phyloP scores from a whole-genome alignment of 2,797 vertebrate genomes.

The Tiaroga cobitis region DNA sequence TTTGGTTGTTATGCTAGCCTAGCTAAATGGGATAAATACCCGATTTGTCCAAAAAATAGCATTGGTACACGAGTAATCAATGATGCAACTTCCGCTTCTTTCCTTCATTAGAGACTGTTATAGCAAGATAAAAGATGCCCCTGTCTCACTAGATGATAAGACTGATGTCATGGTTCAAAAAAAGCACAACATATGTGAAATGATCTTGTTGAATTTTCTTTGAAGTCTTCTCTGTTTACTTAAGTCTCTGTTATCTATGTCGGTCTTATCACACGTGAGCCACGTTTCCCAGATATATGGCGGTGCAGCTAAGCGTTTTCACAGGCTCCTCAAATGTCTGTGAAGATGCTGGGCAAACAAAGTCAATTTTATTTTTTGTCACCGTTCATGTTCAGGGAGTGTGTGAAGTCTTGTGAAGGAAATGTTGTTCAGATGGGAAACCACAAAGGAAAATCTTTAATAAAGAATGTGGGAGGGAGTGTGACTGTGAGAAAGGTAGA shows the following conservation, averaged over 20 bases:
- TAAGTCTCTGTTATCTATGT: constrained; percentile 6
- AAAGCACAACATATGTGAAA: constrained; percentile 7
- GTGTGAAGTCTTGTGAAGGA: constrained; percentile 50
- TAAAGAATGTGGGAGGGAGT: constrained; percentile 51
- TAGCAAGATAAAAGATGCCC: constrained; percentile 52
- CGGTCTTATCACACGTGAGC: constrained; percentile 21
- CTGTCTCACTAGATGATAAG: constrained; percentile 39
- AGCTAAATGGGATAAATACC: not conserved
- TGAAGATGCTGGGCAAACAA: constrained; percentile 58
- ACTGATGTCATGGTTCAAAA: constrained; percentile 34
- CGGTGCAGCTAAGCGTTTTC: constrained; percentile 51
- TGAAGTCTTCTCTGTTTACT: constrained; percentile 37
- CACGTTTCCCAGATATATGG: constrained; percentile 1
- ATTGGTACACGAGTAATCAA: not conserved
- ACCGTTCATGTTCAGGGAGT: constrained; percentile 61
- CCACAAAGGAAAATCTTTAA: constrained; percentile 54
- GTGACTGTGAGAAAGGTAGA: constrained; percentile 53
- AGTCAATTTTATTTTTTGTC: constrained; percentile 59
- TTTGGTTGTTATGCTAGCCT: not conserved
- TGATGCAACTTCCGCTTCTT: not conserved
- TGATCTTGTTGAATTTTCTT: constrained; percentile 7
- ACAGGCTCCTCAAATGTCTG: constrained; percentile 71
- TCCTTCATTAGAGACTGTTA: constrained; percentile 1
- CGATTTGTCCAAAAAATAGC: not conserved
- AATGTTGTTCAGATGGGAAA: constrained; percentile 47